Base-by-base conservation (phyloP, 2,888 invertebrate genomes). In the Prionchulus punctatus region DNA sequence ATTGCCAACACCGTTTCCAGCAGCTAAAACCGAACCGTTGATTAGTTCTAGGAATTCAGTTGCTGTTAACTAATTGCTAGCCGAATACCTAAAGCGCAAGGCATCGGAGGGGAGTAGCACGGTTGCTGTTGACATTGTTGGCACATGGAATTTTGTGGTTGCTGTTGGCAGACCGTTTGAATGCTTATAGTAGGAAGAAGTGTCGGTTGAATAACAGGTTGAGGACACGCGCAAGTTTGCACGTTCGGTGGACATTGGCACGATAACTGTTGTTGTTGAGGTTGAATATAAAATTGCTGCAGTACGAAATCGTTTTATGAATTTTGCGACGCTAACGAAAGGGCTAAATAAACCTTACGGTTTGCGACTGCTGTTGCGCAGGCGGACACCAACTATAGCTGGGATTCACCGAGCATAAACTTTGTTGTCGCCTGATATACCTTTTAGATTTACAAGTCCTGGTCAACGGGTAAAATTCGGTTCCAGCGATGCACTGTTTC, bases 1-100 rank as follows among this genome's bases (percentile, higher is more conserved):
- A 51, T 65, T 65, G 53, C 43, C 12, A 12, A 12, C 23, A 12
- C 48, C 26, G 7, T 48, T 7, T n/a, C n/a, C n/a, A n/a, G 23
- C 7, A 48, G 36, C 36, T 36, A 36, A 36, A 36, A n/a, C n/a
- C n/a, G n/a, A n/a, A n/a, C 36, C 36, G 36, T 7, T 36, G 36
- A 36, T 36, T n/a, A n/a, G n/a, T n/a, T n/a, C n/a, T n/a, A n/a
- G n/a, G n/a, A n/a, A n/a, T n/a, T n/a, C n/a, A n/a, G n/a, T n/a
- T n/a, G n/a, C n/a, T n/a, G n/a, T n/a, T n/a, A n/a, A n/a, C n/a
- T n/a, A n/a, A n/a, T n/a, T n/a, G n/a, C n/a, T n/a, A n/a, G n/a
- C n/a, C n/a, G n/a, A n/a, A n/a, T n/a, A n/a, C n/a, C n/a, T 18
- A 36, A 18, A 18, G 36, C 12, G 18, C 36, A 36, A 7, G 36